Evolutionary conservation across 2,888 invertebrate species (phyloP), one percentile per base, ranked within the genome.

Genomic region (Tinea semifulvella): DNA sequence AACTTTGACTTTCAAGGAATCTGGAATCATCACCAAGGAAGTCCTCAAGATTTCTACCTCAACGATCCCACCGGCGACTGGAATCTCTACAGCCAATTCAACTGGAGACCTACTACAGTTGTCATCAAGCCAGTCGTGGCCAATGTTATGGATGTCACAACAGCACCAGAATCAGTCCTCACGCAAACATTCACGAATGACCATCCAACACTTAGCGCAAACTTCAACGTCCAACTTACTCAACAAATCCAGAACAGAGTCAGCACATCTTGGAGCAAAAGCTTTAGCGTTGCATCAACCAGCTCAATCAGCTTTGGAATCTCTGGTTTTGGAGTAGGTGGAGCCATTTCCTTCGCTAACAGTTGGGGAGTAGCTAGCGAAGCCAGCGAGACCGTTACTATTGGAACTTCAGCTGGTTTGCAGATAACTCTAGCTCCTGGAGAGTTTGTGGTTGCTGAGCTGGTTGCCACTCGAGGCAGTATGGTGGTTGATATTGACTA

Each of bases 401-500:
- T 45, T 3, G 45, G 45, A 2, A 6, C 45, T 18, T 1, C 20
- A n/a, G 26, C 45, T 5, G 39, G 28, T 8, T 13, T 45, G 19
- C 22, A 27, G 28, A 26, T 45, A 3, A 26, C 22, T 11, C 27
- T 45, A 7, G 27, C 10, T 13, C 45, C 45, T 4, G 39, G 45
- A 13, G 25, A 45, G 19, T 11, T 10, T 16, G 31, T 39, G 6
- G 14, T 20, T 2, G 26, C 45, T 6, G 45, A 45, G 28, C 28
- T 45, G 27, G 17, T 28, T 36, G 22, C 22, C 31, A 47, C 44
- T 27, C 39, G 39, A 8, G 39, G 27, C 10, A 28, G 11, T 14
- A 18, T 45, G 13, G 13, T 11, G n/a, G 39, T 56, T 3, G 42
- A 51, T 17, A 39, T 58, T 0, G 46, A 54, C 8, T 58, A 56